Evolutionary conservation across 2,113 vertebrate genomes (phyloP).

Genomic region (Lagopus muta): DNA sequence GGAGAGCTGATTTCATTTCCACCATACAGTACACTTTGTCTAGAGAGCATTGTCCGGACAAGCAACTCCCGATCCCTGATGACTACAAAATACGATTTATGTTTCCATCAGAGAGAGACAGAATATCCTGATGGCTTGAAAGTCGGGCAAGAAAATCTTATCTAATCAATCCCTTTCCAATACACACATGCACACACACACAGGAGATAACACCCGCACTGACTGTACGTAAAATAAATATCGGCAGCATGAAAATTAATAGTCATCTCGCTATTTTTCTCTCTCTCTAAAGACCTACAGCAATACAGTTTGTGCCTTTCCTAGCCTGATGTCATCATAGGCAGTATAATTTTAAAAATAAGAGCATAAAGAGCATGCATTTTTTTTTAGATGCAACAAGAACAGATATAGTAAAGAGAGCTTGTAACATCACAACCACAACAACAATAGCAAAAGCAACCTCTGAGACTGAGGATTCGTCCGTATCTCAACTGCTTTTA

Average conservation of each 20-base stretch:
- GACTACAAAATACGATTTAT: constrained; percentile 65
- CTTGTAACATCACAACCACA: constrained; percentile 64
- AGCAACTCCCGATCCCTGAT: constrained; percentile 59
- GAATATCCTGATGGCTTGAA: constrained; percentile 51
- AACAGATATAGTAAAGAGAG: constrained; percentile 59
- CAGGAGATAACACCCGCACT: constrained; percentile 18
- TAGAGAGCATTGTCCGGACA: constrained; percentile 70
- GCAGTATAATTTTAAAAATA: not conserved
- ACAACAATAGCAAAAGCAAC: constrained; percentile 58
- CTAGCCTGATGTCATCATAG: not conserved
- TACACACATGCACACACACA: not conserved
- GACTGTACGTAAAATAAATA: constrained; percentile 20
- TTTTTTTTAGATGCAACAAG: constrained; percentile 48
- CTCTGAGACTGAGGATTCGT: constrained; percentile 54
- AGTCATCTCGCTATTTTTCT: not conserved
- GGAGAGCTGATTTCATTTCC: constrained; percentile 55
- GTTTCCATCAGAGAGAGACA: constrained; percentile 53
- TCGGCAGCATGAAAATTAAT: constrained; percentile 3
- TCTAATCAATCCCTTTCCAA: constrained; percentile 29
- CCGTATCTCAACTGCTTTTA: constrained; percentile 63
- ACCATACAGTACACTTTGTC: constrained; percentile 63
- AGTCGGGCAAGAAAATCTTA: constrained; percentile 14
- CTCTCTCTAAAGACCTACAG: not conserved
- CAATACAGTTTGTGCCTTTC: not conserved
- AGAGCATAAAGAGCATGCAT: constrained; percentile 47